Evolutionary conservation across 1,140 invertebrate species (phyloP).

Genomic region (Euschistus heros): DNA sequence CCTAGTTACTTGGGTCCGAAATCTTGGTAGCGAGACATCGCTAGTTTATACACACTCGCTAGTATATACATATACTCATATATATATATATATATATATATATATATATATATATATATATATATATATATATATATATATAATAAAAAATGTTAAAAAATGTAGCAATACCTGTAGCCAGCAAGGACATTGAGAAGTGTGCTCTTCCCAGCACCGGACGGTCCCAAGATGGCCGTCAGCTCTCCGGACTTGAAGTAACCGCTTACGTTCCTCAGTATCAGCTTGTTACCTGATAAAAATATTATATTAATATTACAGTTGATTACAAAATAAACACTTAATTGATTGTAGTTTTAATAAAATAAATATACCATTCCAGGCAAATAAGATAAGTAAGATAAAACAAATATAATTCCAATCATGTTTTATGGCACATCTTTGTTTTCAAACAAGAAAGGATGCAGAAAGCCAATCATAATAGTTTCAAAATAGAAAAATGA

Average conservation of each 20-base stretch:
- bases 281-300: slow-evolving; percentile 48
- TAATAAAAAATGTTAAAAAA: not conserved
- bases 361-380: too few relatives aligned
- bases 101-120: not conserved
- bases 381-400: too few relatives aligned
- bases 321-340: too few relatives aligned
- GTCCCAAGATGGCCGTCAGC: slow-evolving; percentile 73
- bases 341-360: too few relatives aligned
- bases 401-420: too few relatives aligned
- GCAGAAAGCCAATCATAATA: too few relatives aligned
- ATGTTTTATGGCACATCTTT: too few relatives aligned
- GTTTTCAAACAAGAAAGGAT: too few relatives aligned
- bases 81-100: not conserved
- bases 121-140: not conserved
- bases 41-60: not conserved
- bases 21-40: not conserved
- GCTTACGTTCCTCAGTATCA: slow-evolving; percentile 56
- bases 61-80: not conserved
- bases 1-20: too few relatives aligned
- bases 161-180: slow-evolving; percentile 60
- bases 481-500: too few relatives aligned
- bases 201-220: slow-evolving; percentile 84
- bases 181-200: slow-evolving; percentile 75
- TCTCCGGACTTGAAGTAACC: slow-evolving; percentile 64
- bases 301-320: not conserved